phyloP scores from a whole-genome alignment of 1,140 invertebrate genomes.

The Dufourea novaeangliae region DNA sequence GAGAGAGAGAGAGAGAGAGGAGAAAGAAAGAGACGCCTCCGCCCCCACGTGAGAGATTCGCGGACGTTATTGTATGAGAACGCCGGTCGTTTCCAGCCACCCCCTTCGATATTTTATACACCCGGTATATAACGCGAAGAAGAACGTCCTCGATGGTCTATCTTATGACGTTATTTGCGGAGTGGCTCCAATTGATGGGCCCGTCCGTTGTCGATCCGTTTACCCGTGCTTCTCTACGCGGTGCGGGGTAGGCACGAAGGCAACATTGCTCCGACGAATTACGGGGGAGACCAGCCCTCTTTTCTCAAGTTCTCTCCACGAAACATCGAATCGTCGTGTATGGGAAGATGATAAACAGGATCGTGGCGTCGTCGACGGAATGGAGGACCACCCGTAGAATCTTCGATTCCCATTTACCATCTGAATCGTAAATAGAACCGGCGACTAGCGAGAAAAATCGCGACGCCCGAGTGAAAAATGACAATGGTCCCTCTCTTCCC shows the following conservation, averaged over 20 bases:
- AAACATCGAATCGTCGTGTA: slow-evolving; percentile 27
- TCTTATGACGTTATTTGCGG: slow-evolving; percentile 72
- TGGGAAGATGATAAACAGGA: slow-evolving; percentile 25
- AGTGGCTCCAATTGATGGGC: slow-evolving; percentile 65
- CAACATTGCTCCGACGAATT: slow-evolving; percentile 44
- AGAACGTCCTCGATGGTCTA: slow-evolving; percentile 64
- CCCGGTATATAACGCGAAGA: slow-evolving; percentile 60
- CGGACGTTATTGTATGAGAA: slow-evolving; percentile 71
- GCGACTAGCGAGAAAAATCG: slow-evolving; percentile 12
- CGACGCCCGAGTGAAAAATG: slow-evolving; percentile 26
- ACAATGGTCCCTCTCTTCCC: too few relatives aligned
- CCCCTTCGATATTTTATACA: slow-evolving; percentile 71
- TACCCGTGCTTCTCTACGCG: slow-evolving; percentile 17
- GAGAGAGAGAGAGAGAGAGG: neutral
- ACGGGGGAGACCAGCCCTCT: slow-evolving; percentile 37
- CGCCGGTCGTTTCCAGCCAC: slow-evolving; percentile 50
- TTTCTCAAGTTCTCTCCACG: slow-evolving; percentile 28
- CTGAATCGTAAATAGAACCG: slow-evolving; percentile 50
- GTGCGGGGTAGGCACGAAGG: neutral
- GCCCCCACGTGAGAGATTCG: slow-evolving; percentile 56
- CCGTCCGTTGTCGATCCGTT: slow-evolving; percentile 56
- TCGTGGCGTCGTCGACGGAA: neutral
- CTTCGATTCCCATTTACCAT: slow-evolving; percentile 58
- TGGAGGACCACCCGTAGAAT: neutral
- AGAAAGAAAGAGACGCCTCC: too few relatives aligned